phyloP scores from a whole-genome alignment of 2,797 vertebrate species.

The Neosalanx taihuensis region DNA sequence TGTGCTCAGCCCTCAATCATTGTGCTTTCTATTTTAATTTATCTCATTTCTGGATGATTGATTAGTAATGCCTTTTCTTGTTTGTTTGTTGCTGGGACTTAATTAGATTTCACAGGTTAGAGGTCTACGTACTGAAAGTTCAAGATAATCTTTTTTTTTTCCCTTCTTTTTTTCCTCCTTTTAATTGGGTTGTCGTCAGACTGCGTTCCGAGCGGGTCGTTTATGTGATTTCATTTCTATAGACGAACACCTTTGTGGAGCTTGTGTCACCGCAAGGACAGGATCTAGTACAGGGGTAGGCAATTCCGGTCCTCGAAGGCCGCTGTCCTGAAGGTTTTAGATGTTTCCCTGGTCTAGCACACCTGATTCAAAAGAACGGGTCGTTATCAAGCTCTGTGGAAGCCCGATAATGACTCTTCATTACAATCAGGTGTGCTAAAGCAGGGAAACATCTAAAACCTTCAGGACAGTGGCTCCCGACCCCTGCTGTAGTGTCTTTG shows the following conservation, averaged over 20 bases:
- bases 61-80: slow-evolving; percentile 61
- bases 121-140: slow-evolving; percentile 61
- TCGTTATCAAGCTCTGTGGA: no score
- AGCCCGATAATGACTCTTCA: no score
- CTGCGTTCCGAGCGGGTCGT: slow-evolving; percentile 37
- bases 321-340: no score
- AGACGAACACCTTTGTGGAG: slow-evolving; percentile 30
- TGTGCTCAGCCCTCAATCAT: slow-evolving; percentile 54
- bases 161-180: slow-evolving; percentile 43
- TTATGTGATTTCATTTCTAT: slow-evolving; percentile 22
- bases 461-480: no score
- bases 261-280: slow-evolving; percentile 32
- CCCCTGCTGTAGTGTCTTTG: no score
- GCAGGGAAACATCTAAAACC: no score
- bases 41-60: slow-evolving; percentile 62
- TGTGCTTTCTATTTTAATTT: slow-evolving; percentile 51
- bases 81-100: slow-evolving; percentile 57
- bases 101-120: slow-evolving; percentile 68
- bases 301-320: no score
- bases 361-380: no score
- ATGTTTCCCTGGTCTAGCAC: no score
- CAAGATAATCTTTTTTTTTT: slow-evolving; percentile 68
- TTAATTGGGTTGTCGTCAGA: slow-evolving; percentile 54
- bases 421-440: no score
- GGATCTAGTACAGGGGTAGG: no score